Percentiles rank a stretch among this genome's conserved stretches.
These are phyloP conservation scores for Lamprologus lemairii DNA, from an alignment of 2,113 vertebrate species.

Conservation along the genomic window DNA sequence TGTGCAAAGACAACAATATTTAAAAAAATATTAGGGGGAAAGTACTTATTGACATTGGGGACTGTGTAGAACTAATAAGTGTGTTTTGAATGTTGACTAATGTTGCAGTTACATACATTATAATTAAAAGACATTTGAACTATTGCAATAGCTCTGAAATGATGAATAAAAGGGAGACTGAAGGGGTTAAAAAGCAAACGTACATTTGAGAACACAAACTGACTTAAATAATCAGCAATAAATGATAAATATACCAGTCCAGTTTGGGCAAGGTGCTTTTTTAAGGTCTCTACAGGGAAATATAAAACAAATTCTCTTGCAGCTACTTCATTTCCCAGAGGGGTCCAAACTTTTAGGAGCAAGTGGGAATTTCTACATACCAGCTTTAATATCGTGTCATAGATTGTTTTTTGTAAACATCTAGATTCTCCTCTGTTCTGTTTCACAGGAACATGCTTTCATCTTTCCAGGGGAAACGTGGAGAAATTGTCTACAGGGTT, in stretches of 20 bases:
- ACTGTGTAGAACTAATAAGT: not conserved
- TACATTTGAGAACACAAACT: not conserved
- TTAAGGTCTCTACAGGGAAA: not conserved
- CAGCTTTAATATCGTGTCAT: not conserved
- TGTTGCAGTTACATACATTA: not conserved
- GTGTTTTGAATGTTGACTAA: not conserved
- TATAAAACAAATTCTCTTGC: not conserved
- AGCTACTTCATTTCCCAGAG: slow-evolving; percentile 33
- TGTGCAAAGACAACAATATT: not conserved
- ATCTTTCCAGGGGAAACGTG: not conserved
- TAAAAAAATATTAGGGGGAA: not conserved
- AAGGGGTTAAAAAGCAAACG: not conserved
- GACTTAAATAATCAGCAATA: not conserved
- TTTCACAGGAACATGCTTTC: not conserved
- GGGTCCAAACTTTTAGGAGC: slow-evolving; percentile 36
- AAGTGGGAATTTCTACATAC: not conserved
- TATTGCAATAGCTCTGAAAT: not conserved
- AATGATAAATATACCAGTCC: not conserved
- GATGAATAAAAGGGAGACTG: not conserved
- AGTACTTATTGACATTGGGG: not conserved
- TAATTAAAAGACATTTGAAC: not conserved
- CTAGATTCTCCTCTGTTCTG: not conserved
- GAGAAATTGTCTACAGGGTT: not conserved
- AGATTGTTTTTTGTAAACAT: not conserved
- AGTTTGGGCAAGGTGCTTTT: not conserved